These are phyloP conservation scores for Hymenochirus boettgeri DNA, from an alignment of 2,113 vertebrate genomes.

Conservation along the genomic window DNA sequence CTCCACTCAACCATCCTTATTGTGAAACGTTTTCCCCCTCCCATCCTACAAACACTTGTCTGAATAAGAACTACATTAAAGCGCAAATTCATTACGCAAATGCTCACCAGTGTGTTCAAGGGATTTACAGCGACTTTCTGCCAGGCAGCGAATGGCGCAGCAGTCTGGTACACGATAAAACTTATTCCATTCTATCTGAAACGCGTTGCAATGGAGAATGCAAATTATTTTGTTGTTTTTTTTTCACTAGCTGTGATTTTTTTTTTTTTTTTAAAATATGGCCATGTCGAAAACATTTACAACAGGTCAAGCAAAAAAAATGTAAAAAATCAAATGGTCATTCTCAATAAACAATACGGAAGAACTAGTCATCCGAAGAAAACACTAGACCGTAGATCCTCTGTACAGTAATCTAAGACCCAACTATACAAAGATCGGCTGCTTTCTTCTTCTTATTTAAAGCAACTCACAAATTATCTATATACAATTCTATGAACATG, in stretches of 20 bases:
- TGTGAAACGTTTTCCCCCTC: conserved; percentile 39
- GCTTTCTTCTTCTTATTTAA: no score
- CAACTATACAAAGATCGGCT: conserved; percentile 89
- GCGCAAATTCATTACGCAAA: not conserved
- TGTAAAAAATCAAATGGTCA: conserved; percentile 62
- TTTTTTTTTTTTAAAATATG: conserved; percentile 31
- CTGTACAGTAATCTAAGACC: conserved; percentile 86
- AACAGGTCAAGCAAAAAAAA: conserved; percentile 37
- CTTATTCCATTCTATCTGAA: not conserved
- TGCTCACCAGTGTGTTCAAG: not conserved
- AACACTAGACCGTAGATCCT: conserved; percentile 62
- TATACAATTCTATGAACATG: conserved; percentile 90
- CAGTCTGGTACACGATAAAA: conserved; percentile 25
- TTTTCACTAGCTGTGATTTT: not conserved
- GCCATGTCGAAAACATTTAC: conserved; percentile 58
- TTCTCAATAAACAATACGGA: conserved; percentile 56
- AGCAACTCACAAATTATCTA: conserved; percentile 85
- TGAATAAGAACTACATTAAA: not conserved
- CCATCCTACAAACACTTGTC: conserved; percentile 44
- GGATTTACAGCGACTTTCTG: not conserved
- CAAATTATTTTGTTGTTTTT: not conserved
- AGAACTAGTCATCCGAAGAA: conserved; percentile 66
- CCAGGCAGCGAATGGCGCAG: not conserved
- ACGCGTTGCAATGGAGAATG: not conserved
- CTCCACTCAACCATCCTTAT: not conserved